Conservation (phyloP, 1,140 invertebrate genomes). For the Hyles euphorbiae region DNA sequence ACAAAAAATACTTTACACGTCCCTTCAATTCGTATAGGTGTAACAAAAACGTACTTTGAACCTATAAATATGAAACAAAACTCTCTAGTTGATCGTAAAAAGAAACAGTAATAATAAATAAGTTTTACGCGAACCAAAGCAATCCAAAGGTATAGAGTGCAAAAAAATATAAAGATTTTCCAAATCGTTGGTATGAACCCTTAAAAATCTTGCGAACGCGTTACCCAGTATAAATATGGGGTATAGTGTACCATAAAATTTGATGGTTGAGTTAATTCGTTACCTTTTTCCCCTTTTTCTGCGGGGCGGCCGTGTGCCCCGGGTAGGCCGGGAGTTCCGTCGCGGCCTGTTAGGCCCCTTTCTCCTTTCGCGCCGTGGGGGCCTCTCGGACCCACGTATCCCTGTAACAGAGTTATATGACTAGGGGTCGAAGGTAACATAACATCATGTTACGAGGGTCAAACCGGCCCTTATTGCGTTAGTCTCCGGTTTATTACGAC, state of each 20-base stretch:
- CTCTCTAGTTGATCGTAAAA: slow-evolving; percentile 34
- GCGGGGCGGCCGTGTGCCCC: slow-evolving; percentile 72
- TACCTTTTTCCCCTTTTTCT: slow-evolving; percentile 76
- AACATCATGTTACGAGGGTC: slow-evolving; percentile 58
- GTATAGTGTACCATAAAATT: slow-evolving; percentile 68
- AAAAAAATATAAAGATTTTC: slow-evolving; percentile 63
- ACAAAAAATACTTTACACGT: slow-evolving; percentile 1
- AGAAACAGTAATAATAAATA: slow-evolving; percentile 51
- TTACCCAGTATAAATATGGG: slow-evolving; percentile 61
- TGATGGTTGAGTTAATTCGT: slow-evolving; percentile 65
- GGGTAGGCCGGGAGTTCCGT: slow-evolving; percentile 57
- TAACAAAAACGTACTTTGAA: background rate
- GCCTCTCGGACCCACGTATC: slow-evolving; percentile 54
- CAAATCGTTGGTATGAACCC: slow-evolving; percentile 58
- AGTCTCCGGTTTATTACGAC: slow-evolving; percentile 43
- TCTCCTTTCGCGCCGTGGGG: slow-evolving; percentile 66
- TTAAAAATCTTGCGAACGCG: slow-evolving; percentile 54
- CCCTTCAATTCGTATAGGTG: background rate
- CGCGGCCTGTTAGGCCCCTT: slow-evolving; percentile 50
- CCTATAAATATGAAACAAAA: slow-evolving; percentile 22
- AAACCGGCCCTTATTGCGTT: slow-evolving; percentile 54
- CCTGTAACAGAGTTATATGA: slow-evolving; percentile 66
- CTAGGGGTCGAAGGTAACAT: slow-evolving; percentile 53
- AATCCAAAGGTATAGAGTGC: slow-evolving; percentile 37
- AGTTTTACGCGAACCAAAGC: slow-evolving; percentile 31